Conservation (phyloP, 1,140 invertebrate species). For the Drosophila melanica region DNA sequence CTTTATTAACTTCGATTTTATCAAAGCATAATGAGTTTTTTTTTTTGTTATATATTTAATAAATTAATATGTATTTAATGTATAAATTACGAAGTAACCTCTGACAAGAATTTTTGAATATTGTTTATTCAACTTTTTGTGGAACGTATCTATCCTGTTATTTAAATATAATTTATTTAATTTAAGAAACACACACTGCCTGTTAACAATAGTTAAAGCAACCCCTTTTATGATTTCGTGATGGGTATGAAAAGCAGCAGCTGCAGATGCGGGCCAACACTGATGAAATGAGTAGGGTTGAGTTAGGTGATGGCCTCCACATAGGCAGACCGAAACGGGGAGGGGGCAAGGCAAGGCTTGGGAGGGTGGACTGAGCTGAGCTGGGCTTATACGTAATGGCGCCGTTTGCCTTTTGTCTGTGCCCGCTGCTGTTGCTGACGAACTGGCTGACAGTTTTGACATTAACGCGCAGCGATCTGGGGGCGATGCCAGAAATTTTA, state of each 20-base stretch:
- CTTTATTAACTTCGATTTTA: no score
- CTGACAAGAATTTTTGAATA: no score
- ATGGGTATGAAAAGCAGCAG: background rate
- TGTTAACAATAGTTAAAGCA: no score
- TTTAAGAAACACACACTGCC: no score
- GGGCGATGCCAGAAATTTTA: conserved; percentile 32
- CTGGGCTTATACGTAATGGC: background rate
- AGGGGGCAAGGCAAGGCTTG: background rate
- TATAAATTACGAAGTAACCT: no score
- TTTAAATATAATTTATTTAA: no score
- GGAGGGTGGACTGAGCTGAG: background rate
- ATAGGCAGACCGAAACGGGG: background rate
- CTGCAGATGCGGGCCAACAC: conserved; percentile 18
- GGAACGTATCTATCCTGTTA: no score
- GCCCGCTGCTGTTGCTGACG: conserved; percentile 18
- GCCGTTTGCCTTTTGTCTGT: conserved; percentile 12
- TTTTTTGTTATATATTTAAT: no score
- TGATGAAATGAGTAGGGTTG: conserved; percentile 17
- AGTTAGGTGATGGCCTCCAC: conserved; percentile 2
- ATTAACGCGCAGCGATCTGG: conserved; percentile 18
- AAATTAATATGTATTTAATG: no score
- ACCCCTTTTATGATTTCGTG: background rate
- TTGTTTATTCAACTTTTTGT: no score
- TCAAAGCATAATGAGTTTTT: no score
- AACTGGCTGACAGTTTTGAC: conserved; percentile 38